Evolutionary conservation across 2,113 vertebrate species (phyloP), one percentile per base, ranked within the genome.

Genomic region (Plecotus auritus): DNA sequence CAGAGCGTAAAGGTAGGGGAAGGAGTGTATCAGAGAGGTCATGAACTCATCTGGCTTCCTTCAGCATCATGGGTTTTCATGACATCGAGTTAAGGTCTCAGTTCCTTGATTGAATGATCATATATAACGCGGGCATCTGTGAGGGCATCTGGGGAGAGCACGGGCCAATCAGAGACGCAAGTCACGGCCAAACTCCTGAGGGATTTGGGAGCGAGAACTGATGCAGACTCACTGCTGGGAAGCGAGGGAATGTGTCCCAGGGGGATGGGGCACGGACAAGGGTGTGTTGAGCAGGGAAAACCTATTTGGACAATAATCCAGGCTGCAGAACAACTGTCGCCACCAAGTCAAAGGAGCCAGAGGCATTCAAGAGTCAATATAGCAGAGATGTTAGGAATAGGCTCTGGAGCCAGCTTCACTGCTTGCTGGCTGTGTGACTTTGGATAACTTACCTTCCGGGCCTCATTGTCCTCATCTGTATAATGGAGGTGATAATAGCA

Each of bases 401-500:
- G n/a, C 18, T 20, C 17, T 1, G 64, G 13, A 66, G 66, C 73
- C 80, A 0, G 80, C 45, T 16, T 37, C 6, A 7, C 80, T 35
- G 51, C 37, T 73, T 72, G 30, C 61, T 30, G 54, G 14, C n/a
- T 4, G 9, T 4, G 64, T 13, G 47, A 10, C 45, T 90, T 35
- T 12, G 14, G 37, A 17, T 30, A 35, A 32, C 18, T 26, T 8
- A 6, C 69, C 8, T 84, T 30, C 47, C 40, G 22, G 42, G 42
- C 73, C 40, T 91, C 42, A 1, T 5, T 9, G 20, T 22, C 54
- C 69, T 49, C 30, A 0, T n/a, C 89, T 35, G 0, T 5, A 4
- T 10, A 59, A 37, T 12, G 2, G 0, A 40, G 18, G 35, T 17
- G 4, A 28, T 5, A 8, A 4, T 2, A 23, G 77, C 11, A 9